Base-by-base conservation (phyloP, 2,888 invertebrate genomes). In the Tetheella fluctuosa region DNA sequence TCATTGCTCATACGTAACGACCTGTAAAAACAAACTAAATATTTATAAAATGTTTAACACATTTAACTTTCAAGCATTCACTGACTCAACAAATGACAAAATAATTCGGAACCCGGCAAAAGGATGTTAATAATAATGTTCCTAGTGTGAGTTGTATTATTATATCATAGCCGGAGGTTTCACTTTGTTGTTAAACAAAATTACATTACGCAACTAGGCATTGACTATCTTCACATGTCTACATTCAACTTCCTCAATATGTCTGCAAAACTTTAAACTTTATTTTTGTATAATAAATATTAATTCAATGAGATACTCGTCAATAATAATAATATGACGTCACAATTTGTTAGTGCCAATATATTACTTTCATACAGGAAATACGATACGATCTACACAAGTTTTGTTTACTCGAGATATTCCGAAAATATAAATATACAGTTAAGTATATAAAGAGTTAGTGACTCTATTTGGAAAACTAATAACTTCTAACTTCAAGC, bases 121-220 rank as follows among this genome's bases (percentile, higher is more conserved):
- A 52, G 54, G 54, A 61, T 58, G 61, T 61, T 39, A 61, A 61
- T 54, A 58, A 61, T 57, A 55, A 52, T 58, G 30, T 58, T 13
- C 58, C 15, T 23, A 53, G 52, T 25, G 59, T 52, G 34, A 54
- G 59, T 72, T 74, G 68, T 65, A 65, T 74, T 80, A 88, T 91
- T 91, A 91, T 89, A 87, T 90, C 88, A 91, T 80, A 83, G 65
- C 67, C 61, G 74, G 78, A 83, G 79, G 81, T 90, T 90, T 91
- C 91, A 86, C 91, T 88, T 80, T 84, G 85, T 85, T 88, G 87
- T 89, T 86, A 88, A 90, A 90, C 83, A 89, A 87, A 90, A 88
- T 86, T 86, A 81, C 81, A 79, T 91, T 87, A 84, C 81, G 85
- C 80, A 90, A 91, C 76, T 73, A 65, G 64, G 75, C 83, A 82